These are phyloP conservation scores for Apoda limacodes DNA, from an alignment of 2,888 invertebrate genomes.

Conservation along the genomic window DNA sequence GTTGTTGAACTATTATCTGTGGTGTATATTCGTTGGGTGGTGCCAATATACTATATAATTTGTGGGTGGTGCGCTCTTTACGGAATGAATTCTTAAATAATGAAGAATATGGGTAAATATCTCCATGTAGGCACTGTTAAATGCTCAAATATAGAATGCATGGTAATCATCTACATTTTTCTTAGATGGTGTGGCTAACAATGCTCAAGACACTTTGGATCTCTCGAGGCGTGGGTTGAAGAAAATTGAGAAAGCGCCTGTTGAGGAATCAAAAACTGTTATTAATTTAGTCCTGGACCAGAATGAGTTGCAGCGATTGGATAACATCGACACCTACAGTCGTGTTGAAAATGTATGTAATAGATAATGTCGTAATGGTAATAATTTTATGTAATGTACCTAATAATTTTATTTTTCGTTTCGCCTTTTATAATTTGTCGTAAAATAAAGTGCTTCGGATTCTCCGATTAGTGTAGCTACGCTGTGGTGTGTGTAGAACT, in stretches of 20 bases:
- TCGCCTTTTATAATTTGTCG: background rate
- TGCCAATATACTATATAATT: too few relatives aligned
- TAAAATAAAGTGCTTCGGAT: slow-evolving; percentile 1
- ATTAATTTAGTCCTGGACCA: slow-evolving; percentile 83
- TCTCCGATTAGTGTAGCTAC: too few relatives aligned
- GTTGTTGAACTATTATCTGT: too few relatives aligned
- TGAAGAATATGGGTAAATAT: slow-evolving; percentile 48
- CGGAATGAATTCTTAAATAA: too few relatives aligned
- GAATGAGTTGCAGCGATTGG: slow-evolving; percentile 88
- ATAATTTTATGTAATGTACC: background rate
- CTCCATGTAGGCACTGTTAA: too few relatives aligned
- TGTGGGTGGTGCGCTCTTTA: too few relatives aligned
- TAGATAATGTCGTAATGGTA: background rate
- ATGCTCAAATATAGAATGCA: too few relatives aligned
- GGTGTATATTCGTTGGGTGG: too few relatives aligned
- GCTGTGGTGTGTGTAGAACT: too few relatives aligned
- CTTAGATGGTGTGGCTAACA: too few relatives aligned
- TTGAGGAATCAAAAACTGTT: slow-evolving; percentile 75
- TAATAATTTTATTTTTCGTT: slow-evolving; percentile 7
- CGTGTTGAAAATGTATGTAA: slow-evolving; percentile 83
- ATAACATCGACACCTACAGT: slow-evolving; percentile 86
- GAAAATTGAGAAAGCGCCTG: slow-evolving; percentile 81
- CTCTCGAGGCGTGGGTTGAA: slow-evolving; percentile 83
- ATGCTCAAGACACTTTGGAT: slow-evolving; percentile 80
- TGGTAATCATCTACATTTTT: too few relatives aligned